These are phyloP conservation scores for Lytechinus pictus DNA, from an alignment of 35 echinoderm and acorn worm genomes.

Conservation along the genomic window DNA sequence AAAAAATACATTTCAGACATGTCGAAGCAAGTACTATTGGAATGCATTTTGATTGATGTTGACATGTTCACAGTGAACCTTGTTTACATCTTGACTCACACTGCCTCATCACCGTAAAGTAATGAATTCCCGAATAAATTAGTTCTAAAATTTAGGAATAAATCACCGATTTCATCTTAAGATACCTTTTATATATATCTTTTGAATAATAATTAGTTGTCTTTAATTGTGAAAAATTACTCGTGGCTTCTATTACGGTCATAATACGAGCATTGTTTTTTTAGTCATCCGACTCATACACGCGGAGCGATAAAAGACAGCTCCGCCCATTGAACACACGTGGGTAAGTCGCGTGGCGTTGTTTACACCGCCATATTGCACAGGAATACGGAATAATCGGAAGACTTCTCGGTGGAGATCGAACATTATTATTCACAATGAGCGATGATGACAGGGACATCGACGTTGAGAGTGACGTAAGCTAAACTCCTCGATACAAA, in stretches of 20 bases:
- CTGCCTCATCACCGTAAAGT: background rate
- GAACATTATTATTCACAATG: constrained; percentile 61
- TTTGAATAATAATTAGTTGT: background rate
- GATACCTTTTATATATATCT: background rate
- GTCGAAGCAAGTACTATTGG: background rate
- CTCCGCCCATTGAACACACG: constrained; percentile 68
- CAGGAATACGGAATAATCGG: background rate
- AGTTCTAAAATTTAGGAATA: background rate
- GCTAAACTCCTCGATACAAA: constrained; percentile 12
- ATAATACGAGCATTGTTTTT: background rate
- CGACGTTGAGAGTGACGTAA: constrained; percentile 81
- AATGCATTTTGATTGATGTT: constrained; percentile 7
- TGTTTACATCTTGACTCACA: constrained; percentile 12
- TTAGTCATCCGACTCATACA: background rate
- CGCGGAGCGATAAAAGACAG: constrained; percentile 57
- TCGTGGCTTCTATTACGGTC: background rate
- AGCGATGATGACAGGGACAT: constrained; percentile 82
- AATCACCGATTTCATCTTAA: background rate
- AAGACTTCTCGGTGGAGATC: background rate
- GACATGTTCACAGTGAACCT: background rate
- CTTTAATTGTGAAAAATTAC: background rate
- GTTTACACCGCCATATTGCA: constrained; percentile 68
- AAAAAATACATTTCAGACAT: background rate
- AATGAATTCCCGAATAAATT: background rate
- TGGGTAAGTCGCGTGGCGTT: constrained; percentile 67